Evolutionary conservation across 2,888 invertebrate species (phyloP), one percentile per base, ranked within the genome.

Genomic region (Ormyrus nitidulus): DNA sequence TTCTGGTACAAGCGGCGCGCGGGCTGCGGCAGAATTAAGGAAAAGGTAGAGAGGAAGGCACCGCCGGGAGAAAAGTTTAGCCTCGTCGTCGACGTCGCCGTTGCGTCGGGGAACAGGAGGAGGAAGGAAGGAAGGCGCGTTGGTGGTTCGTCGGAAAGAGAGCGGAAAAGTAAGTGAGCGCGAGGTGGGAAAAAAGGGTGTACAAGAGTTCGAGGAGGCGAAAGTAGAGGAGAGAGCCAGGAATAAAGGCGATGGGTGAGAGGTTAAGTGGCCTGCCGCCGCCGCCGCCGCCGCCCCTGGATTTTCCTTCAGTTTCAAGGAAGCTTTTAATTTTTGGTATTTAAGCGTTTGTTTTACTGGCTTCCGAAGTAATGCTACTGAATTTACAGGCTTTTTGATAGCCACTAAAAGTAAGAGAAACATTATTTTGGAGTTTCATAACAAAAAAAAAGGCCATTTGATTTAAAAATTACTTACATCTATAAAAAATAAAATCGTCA

Each of bases 131-230:
- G 59, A 64, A 66, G 53, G 34, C 34, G 59, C 51, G n/a, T 34
- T 6, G 34, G 54, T 44, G 58, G n/a, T 49, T 53, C 34, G 13
- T 11, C n/a, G 76, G 44, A 6, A 44, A 13, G 61, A 51, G 34
- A 58, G 72, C 48, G 75, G 59, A 80, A 64, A 80, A 75, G 76
- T 76, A 80, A 75, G 81, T 74, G 68, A 75, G 81, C 13, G 51
- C 10, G 56, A 71, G 68, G 49, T 19, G 65, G 34, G 58, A 65
- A 61, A 72, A 77, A 68, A 56, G 70, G 48, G 46, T 66, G 56
- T 71, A 74, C 58, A 68, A 56, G 73, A 58, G 56, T 80, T 49
- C 13, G 54, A 9, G 61, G 3, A 54, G 64, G 59, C 34, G 49
- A 71, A 44, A 64, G 49, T 10, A 10, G 10, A 54, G 13, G 44